phyloP scores from a whole-genome alignment of 2,113 vertebrate genomes.

The Rhinichthys klamathensis region DNA sequence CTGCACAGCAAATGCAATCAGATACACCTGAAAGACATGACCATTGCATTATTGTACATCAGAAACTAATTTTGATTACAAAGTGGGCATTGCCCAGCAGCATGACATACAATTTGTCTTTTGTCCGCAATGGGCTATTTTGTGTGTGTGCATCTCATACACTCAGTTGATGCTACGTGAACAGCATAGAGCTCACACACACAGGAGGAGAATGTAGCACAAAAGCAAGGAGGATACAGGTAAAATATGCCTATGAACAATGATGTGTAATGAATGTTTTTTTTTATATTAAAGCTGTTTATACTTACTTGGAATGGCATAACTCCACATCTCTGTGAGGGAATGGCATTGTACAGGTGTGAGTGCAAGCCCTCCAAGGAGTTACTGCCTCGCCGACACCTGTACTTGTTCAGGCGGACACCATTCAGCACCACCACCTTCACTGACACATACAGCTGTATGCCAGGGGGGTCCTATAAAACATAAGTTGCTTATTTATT shows the following conservation, averaged over 20 bases:
- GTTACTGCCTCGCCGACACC: neutral
- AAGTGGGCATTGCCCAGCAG: neutral
- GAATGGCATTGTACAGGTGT: constrained; percentile 35
- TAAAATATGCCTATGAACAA: constrained; percentile 9
- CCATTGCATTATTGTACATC: constrained; percentile 19
- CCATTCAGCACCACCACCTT: too few species aligned
- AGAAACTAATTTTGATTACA: constrained; percentile 16
- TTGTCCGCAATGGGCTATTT: too few species aligned
- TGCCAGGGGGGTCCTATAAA: constrained; percentile 3
- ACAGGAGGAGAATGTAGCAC: too few species aligned
- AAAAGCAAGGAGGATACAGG: neutral
- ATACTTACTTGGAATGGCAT: constrained; percentile 39
- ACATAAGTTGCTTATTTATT: neutral
- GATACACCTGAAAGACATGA: constrained; percentile 30
- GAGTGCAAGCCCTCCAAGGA: constrained; percentile 32
- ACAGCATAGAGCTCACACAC: too few species aligned
- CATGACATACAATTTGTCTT: too few species aligned
- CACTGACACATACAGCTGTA: neutral
- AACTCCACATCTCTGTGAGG: constrained; percentile 26
- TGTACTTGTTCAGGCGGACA: too few species aligned
- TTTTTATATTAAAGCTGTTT: constrained; percentile 4
- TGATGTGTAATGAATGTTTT: neutral
- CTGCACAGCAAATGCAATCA: constrained; percentile 32
- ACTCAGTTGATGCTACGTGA: too few species aligned
- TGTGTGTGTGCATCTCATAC: too few species aligned